phyloP scores from a whole-genome alignment of 2,888 invertebrate genomes.

The Helobdella robusta region DNA sequence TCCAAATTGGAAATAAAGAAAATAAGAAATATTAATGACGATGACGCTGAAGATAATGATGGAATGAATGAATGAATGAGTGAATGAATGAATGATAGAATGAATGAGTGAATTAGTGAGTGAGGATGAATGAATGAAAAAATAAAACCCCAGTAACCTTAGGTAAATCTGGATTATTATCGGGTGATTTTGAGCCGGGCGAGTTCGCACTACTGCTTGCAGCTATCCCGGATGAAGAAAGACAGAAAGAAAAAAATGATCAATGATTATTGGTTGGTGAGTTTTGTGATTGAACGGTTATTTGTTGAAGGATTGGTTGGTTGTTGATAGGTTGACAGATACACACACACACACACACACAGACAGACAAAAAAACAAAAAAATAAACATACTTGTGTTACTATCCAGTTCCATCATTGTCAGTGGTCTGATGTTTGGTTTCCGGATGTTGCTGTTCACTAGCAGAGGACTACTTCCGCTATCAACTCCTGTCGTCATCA shows the following conservation, averaged over 20 bases:
- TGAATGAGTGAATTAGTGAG: not conserved
- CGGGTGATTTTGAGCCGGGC: too few species aligned
- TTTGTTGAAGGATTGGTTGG: too few species aligned
- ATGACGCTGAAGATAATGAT: not conserved
- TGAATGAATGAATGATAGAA: not conserved
- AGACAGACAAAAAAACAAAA: not conserved
- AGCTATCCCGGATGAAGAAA: not conserved
- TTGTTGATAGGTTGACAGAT: too few species aligned
- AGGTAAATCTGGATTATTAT: too few species aligned
- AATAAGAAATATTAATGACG: not conserved
- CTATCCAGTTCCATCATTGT: conserved; percentile 19
- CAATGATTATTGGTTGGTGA: too few species aligned
- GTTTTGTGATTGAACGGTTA: too few species aligned
- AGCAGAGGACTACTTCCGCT: conserved; percentile 8
- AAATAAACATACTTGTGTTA: not conserved
- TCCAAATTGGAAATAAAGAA: not conserved
- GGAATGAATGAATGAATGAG: not conserved
- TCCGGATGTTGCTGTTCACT: conserved; percentile 8
- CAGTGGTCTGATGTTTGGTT: conserved; percentile 4
- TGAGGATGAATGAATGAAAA: not conserved
- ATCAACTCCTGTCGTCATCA: not conserved
- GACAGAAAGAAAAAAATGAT: not conserved
- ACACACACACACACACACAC: conserved; percentile 16
- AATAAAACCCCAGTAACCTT: not conserved
- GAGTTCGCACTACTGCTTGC: not conserved